phyloP scores from a whole-genome alignment of 2,797 vertebrate genomes.

The Cuculus canorus region DNA sequence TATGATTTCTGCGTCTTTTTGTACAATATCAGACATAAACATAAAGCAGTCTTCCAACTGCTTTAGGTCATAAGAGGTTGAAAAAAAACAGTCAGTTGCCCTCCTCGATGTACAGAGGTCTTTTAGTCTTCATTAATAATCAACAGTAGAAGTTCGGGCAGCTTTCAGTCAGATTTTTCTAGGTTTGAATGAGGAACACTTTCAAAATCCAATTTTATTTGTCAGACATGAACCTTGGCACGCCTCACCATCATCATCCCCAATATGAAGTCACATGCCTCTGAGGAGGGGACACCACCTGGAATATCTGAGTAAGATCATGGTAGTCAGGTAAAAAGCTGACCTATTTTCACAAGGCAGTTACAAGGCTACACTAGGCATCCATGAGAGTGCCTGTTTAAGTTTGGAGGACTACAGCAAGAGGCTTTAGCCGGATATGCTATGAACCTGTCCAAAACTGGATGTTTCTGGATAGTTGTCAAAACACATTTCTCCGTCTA shows the following conservation, averaged over 20 bases:
- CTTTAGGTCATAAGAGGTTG: not conserved
- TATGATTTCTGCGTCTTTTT: not conserved
- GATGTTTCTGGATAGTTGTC: not conserved
- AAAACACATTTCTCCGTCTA: not conserved
- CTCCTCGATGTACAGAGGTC: not conserved
- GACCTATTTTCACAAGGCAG: not conserved
- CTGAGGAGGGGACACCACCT: not conserved
- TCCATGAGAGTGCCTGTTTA: not conserved
- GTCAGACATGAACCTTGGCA: not conserved
- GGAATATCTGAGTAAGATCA: not conserved
- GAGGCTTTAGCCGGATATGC: not conserved
- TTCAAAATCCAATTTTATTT: not conserved
- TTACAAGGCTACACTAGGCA: not conserved
- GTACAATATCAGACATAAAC: not conserved
- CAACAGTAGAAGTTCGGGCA: not conserved
- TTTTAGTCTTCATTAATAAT: not conserved
- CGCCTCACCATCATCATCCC: not conserved
- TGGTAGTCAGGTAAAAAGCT: not conserved
- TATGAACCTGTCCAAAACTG: not conserved
- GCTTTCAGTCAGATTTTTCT: not conserved
- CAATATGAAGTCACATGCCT: not conserved
- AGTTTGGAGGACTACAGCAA: not conserved
- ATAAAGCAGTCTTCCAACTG: not conserved
- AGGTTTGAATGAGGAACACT: not conserved
- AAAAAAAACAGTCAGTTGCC: not conserved